Base-by-base conservation (phyloP, 2,797 vertebrate genomes). In the Protonibea diacanthus region DNA sequence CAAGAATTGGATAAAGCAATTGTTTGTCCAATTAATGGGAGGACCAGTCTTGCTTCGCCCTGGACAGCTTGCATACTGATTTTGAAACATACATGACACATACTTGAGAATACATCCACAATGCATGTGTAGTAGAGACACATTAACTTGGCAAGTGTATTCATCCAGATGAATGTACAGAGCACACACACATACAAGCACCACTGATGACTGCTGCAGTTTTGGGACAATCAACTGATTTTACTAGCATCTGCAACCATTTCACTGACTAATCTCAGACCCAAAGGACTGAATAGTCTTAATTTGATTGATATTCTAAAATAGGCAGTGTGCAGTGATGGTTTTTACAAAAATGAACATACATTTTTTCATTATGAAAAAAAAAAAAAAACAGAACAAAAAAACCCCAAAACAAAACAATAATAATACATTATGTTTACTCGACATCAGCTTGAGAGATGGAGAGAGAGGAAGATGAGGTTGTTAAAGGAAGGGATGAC, bases 401-500 rank as follows among this genome's bases (percentile, higher is more conserved):
- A 11, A 44, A 44, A 4, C 13, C 11, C 11, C 12, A 13, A 44
- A 33, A 38, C 33, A 38, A 23, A 13, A 55, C 25, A 51, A 44
- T 58, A 77, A 82, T 51, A 62, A 68, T 40, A 48, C 40, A 74
- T 60, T 52, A 71, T 80, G 63, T 71, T 81, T 60, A n/a, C 33
- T 66, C 68, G 77, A 72, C 57, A 61, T 23, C n/a, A 64, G 76
- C 68, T 71, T 29, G 48, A 62, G 55, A 44, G 49, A 71, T 40
- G 38, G 66, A 44, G 69, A 18, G 33, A 61, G 49, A 56, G 74
- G 60, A 88, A 84, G 85, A 87, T 90, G 90, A 90, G 78, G 59
- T 70, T 85, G 80, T 82, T 86, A 75, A 86, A 81, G 71, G 56
- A 71, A 83, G 68, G 58, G 84, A 90, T 94, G 93, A 95, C 92